phyloP scores from a whole-genome alignment of 2,797 vertebrate species.

The Gymnoscopelus microlampas region DNA sequence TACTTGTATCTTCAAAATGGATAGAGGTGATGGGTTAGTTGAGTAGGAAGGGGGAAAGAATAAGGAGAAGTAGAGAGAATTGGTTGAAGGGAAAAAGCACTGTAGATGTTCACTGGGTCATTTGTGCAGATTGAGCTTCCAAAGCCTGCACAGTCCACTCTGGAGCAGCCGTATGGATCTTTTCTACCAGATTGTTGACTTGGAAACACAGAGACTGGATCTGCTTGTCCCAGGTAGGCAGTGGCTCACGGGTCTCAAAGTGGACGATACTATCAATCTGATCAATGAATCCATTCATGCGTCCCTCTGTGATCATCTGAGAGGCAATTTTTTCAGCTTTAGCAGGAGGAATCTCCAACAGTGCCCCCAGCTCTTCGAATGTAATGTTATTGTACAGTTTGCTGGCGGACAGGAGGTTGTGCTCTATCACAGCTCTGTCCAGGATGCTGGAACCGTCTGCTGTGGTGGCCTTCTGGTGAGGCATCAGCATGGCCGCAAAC shows the following conservation, averaged over 20 bases:
- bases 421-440: slow-evolving; percentile 98
- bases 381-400: slow-evolving; percentile 99
- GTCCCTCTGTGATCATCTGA: slow-evolving; percentile 99
- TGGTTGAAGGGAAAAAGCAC: background rate
- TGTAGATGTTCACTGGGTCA: slow-evolving; percentile 87
- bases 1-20: no score
- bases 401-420: slow-evolving; percentile 97
- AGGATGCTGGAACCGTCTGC: slow-evolving; percentile 94
- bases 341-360: slow-evolving; percentile 96
- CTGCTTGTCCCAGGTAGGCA: slow-evolving; percentile 99
- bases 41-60: no score
- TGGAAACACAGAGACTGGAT: slow-evolving; percentile 99
- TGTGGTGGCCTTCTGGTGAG: slow-evolving; percentile 98
- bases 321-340: slow-evolving; percentile 99
- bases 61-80: no score
- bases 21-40: no score
- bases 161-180: slow-evolving; percentile 93
- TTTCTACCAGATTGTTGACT: slow-evolving; percentile 97
- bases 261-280: slow-evolving; percentile 99
- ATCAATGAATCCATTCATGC: slow-evolving; percentile 99
- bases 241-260: slow-evolving; percentile 97
- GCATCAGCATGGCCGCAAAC: slow-evolving; percentile 98
- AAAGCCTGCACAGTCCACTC: slow-evolving; percentile 97
- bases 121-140: slow-evolving; percentile 86
- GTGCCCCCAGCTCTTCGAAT: slow-evolving; percentile 96